Evolutionary conservation across 2,797 vertebrate genomes (phyloP), one percentile per base, ranked within the genome.

Genomic region (Numenius phaeopus): DNA sequence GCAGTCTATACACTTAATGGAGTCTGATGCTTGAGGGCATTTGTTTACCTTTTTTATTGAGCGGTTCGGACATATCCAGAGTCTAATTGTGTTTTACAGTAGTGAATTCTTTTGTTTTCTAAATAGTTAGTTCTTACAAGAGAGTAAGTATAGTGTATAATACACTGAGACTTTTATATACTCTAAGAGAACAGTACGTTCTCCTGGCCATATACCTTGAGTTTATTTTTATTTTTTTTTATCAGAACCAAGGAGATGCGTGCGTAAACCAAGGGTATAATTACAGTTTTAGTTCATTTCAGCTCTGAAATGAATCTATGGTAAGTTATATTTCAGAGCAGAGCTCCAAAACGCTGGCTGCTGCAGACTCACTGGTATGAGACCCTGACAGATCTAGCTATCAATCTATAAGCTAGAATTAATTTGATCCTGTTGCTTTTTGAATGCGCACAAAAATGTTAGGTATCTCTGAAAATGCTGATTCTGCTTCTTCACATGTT

Each of bases 221-320:
- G 20, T 61, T 86, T 57, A 7, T 71, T 58, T n/a, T 55, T 32
- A 0, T 9, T 67, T 55, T 67, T 94, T 94, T 97, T 83, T 77
- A 82, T 82, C 90, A 94, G 54, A 78, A 71, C 32, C 61, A 57
- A 54, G 42, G 78, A 89, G 61, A 86, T 66, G 77, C 76, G 52
- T 24, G 1, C 2, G 7, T 86, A 94, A 94, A 94, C 73, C 89
- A 90, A 82, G 91, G 66, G n/a, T 82, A 72, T 97, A 97, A 95
- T 96, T 96, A 91, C 66, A 86, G 89, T 94, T 94, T 87, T 96
- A 92, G 84, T 91, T 94, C 82, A 85, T 97, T 97, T 96, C 93
- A 95, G 65, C 83, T 91, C 79, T 75, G 94, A 96, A 96, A 94
- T 96, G 70, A 95, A 80, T 95, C 82, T 80, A 4, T 89, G 78